These are phyloP conservation scores for Pleuronectes platessa DNA, from an alignment of 2,113 vertebrate species.

Conservation along the genomic window DNA sequence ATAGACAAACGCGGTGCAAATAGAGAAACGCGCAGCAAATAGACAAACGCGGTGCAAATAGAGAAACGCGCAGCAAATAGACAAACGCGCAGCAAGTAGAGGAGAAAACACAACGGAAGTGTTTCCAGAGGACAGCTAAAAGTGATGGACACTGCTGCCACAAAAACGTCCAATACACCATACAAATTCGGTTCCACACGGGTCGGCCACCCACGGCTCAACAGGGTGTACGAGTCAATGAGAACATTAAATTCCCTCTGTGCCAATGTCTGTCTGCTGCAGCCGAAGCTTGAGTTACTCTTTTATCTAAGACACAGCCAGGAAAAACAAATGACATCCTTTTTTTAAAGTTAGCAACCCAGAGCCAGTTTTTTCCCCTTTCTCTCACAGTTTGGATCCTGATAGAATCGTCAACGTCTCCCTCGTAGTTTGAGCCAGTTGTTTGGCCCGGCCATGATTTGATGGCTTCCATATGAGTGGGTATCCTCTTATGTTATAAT, in stretches of 20 bases:
- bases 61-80: too few relatives aligned
- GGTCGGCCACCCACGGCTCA: too few relatives aligned
- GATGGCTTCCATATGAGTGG: constrained; percentile 72
- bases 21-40: too few relatives aligned
- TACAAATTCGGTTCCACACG: too few relatives aligned
- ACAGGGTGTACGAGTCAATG: constrained; percentile 12
- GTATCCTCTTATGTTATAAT: constrained; percentile 65
- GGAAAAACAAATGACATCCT: constrained; percentile 73
- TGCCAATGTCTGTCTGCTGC: constrained; percentile 46
- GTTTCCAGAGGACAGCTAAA: too few relatives aligned
- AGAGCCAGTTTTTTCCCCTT: neutral
- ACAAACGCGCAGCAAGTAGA: too few relatives aligned
- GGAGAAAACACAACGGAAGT: too few relatives aligned
- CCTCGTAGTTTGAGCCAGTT: constrained; percentile 51
- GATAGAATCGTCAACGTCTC: constrained; percentile 70
- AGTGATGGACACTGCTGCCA: too few relatives aligned
- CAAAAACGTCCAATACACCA: too few relatives aligned
- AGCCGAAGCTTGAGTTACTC: constrained; percentile 56
- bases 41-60: too few relatives aligned
- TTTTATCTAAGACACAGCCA: constrained; percentile 47
- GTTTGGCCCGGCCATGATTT: constrained; percentile 56
- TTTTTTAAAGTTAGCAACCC: constrained; percentile 53
- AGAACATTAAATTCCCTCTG: constrained; percentile 45
- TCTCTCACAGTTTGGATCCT: constrained; percentile 37
- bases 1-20: too few relatives aligned